phyloP scores from a whole-genome alignment of 1,140 invertebrate species.

The Carcinoscorpius rotundicauda region DNA sequence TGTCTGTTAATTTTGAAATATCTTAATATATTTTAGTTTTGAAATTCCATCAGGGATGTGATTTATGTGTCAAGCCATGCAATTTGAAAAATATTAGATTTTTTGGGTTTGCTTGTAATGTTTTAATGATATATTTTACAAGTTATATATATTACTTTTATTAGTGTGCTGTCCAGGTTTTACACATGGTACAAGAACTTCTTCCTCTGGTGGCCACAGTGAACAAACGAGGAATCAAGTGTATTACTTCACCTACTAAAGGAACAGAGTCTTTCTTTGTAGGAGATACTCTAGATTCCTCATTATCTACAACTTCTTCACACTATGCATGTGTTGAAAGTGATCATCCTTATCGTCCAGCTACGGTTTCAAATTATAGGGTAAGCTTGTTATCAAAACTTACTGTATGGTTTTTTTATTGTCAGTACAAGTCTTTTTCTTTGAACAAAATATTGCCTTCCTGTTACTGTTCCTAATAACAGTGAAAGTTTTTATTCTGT shows the following conservation, averaged over 20 bases:
- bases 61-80: too few relatives aligned
- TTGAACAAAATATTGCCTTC: too few relatives aligned
- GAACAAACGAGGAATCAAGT: constrained; percentile 41
- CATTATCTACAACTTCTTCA: constrained; percentile 46
- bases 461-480: too few relatives aligned
- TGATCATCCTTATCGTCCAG: constrained; percentile 90
- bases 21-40: too few relatives aligned
- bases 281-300: constrained; percentile 11
- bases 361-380: constrained; percentile 70
- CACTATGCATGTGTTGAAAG: constrained; percentile 90
- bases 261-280: constrained; percentile 6
- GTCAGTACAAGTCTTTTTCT: too few relatives aligned
- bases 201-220: constrained; percentile 76
- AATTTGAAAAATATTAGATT: too few relatives aligned
- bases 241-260: not conserved
- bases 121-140: not conserved
- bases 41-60: too few relatives aligned
- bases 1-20: too few relatives aligned
- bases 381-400: constrained; percentile 33
- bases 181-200: constrained; percentile 80
- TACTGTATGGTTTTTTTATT: too few relatives aligned
- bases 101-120: not conserved
- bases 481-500: too few relatives aligned
- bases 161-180: constrained; percentile 75
- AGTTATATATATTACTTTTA: constrained; percentile 13